These are phyloP conservation scores for Eumerus sabulonum DNA, from an alignment of 2,888 invertebrate genomes.

Conservation along the genomic window DNA sequence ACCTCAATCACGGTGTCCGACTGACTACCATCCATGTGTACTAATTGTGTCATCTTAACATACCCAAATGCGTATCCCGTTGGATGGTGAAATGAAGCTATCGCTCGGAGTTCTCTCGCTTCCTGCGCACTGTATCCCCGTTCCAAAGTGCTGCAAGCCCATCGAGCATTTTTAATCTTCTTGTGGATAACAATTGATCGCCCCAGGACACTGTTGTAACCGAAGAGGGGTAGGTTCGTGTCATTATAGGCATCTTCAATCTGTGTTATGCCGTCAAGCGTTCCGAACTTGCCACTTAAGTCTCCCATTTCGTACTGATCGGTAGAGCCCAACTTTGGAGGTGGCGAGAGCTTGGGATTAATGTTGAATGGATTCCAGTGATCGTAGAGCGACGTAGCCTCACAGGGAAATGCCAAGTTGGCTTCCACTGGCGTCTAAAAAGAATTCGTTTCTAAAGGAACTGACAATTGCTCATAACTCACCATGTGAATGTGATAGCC, in stretches of 20 bases:
- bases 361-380: conserved; percentile 92
- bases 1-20: conserved; percentile 95
- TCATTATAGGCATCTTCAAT: conserved; percentile 86
- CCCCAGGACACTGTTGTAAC: conserved; percentile 89
- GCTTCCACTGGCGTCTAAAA: conserved; percentile 88
- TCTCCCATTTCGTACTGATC: conserved; percentile 94
- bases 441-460: neutral
- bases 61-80: conserved; percentile 92
- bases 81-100: conserved; percentile 93
- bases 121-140: conserved; percentile 93
- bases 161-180: conserved; percentile 83
- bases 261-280: conserved; percentile 83
- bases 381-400: conserved; percentile 88
- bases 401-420: conserved; percentile 92
- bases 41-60: conserved; percentile 91
- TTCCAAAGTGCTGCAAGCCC: conserved; percentile 92
- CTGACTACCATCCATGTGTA: conserved; percentile 91
- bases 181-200: conserved; percentile 92
- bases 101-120: conserved; percentile 90
- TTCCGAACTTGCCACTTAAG: conserved; percentile 91
- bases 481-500: conserved; percentile 92
- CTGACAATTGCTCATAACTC: conserved; percentile 70
- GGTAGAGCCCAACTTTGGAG: conserved; percentile 84
- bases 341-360: conserved; percentile 82
- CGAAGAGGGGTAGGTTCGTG: conserved; percentile 89